These are phyloP conservation scores for Hypsibius dujardini DNA, from an alignment of 1,140 invertebrate species.

Conservation along the genomic window DNA sequence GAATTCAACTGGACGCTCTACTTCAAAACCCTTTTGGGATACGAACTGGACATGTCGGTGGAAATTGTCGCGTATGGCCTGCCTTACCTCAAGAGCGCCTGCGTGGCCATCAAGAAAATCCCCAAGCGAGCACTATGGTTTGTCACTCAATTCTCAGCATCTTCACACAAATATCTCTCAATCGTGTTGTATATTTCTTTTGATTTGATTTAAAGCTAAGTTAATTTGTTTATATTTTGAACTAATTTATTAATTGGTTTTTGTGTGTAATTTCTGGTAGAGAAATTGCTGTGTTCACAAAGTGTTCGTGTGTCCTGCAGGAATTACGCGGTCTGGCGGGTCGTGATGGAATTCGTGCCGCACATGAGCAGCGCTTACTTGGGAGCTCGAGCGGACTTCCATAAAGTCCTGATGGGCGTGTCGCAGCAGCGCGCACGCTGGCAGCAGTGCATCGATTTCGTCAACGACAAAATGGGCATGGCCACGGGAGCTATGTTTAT, in stretches of 20 bases:
- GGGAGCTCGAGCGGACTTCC: slow-evolving; percentile 53
- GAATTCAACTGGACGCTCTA: slow-evolving; percentile 59
- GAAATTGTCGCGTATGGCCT: slow-evolving; percentile 59
- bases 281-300: neutral
- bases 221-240: too few species aligned
- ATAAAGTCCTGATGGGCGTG: slow-evolving; percentile 58
- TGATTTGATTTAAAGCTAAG: too few species aligned
- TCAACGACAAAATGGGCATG: slow-evolving; percentile 63
- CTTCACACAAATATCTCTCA: too few species aligned
- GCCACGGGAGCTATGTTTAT: slow-evolving; percentile 63
- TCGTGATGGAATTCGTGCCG: slow-evolving; percentile 56
- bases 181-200: too few species aligned
- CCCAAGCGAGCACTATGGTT: neutral
- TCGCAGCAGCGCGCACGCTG: slow-evolving; percentile 44
- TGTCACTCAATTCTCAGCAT: too few species aligned
- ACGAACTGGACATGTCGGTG: slow-evolving; percentile 46
- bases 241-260: too few species aligned
- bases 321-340: slow-evolving; percentile 64
- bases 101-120: neutral
- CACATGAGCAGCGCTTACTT: slow-evolving; percentile 66
- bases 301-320: neutral
- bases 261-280: neutral
- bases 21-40: slow-evolving; percentile 47
- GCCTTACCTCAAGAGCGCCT: slow-evolving; percentile 44
- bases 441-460: slow-evolving; percentile 67